These are phyloP conservation scores for Microchrysa polita DNA, from an alignment of 2,888 invertebrate species.

Conservation along the genomic window DNA sequence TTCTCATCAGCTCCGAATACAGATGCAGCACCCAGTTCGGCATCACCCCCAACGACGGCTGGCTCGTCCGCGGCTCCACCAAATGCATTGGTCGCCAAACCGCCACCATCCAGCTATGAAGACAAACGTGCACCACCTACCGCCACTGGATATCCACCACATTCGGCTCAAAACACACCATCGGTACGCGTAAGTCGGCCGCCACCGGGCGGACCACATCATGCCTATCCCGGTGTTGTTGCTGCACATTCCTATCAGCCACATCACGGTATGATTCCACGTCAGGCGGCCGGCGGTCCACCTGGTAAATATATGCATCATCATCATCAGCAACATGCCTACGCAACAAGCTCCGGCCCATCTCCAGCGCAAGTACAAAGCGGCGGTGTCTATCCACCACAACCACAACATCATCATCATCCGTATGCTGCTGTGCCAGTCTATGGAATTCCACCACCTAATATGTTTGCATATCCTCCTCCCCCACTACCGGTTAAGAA, in stretches of 20 bases:
- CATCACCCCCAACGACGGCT: not conserved
- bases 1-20: slow-evolving; percentile 52
- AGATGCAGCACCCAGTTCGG: not conserved
- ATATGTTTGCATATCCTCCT: slow-evolving; percentile 62
- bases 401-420: slow-evolving; percentile 21
- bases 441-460: slow-evolving; percentile 54
- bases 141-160: not conserved
- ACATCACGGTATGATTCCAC: slow-evolving; percentile 37
- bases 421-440: slow-evolving; percentile 50
- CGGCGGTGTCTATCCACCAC: slow-evolving; percentile 30
- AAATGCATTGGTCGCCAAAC: not conserved
- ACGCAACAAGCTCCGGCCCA: slow-evolving; percentile 46
- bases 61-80: not conserved
- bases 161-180: not conserved
- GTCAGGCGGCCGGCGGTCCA: slow-evolving; percentile 5
- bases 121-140: slow-evolving; percentile 6
- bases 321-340: slow-evolving; percentile 15
- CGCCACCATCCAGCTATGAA: slow-evolving; percentile 4
- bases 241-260: slow-evolving; percentile 43
- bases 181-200: slow-evolving; percentile 49
- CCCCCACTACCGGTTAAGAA: slow-evolving; percentile 64
- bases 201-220: slow-evolving; percentile 50
- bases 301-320: slow-evolving; percentile 21
- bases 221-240: slow-evolving; percentile 19
- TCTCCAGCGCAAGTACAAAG: slow-evolving; percentile 28